Evolutionary conservation across 2,888 invertebrate species (phyloP).

Genomic region (Lissonota sp.): DNA sequence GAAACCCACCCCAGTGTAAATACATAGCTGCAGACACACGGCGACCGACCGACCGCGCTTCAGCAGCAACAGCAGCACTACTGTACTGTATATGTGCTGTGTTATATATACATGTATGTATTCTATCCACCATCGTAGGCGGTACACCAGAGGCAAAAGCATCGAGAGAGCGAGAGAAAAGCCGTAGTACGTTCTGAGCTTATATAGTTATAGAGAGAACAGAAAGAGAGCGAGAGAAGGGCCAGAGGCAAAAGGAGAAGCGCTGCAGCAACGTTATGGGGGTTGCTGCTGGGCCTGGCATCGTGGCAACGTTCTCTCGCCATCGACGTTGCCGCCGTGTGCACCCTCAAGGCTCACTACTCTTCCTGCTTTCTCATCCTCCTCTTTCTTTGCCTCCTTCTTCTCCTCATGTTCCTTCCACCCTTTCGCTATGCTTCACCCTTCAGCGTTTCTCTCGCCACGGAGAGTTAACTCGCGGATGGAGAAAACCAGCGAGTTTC

Average conservation of each 20-base stretch:
- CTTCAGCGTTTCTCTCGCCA: slow-evolving; percentile 60
- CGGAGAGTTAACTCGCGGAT: slow-evolving; percentile 74
- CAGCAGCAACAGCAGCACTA: slow-evolving; percentile 38
- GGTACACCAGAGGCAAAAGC: slow-evolving; percentile 35
- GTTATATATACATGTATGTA: neutral
- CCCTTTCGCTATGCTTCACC: slow-evolving; percentile 18
- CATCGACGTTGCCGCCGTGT: slow-evolving; percentile 57
- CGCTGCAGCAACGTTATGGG: slow-evolving; percentile 41
- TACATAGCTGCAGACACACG: slow-evolving; percentile 76
- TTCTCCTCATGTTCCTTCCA: neutral
- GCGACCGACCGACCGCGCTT: slow-evolving; percentile 69
- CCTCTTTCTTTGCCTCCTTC: slow-evolving; percentile 31
- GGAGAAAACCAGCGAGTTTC: slow-evolving; percentile 51
- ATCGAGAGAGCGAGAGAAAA: neutral
- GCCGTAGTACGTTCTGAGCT: slow-evolving; percentile 22
- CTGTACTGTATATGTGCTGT: neutral
- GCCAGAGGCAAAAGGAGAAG: slow-evolving; percentile 58
- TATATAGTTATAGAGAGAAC: slow-evolving; percentile 22
- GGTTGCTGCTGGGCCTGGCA: slow-evolving; percentile 44
- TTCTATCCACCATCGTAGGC: slow-evolving; percentile 12
- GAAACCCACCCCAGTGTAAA: slow-evolving; percentile 77
- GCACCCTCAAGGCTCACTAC: slow-evolving; percentile 52
- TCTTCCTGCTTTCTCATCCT: slow-evolving; percentile 28
- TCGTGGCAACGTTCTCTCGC: slow-evolving; percentile 49
- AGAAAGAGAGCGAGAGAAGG: slow-evolving; percentile 25